Evolutionary conservation across 2,797 vertebrate species (phyloP), one percentile per base, ranked within the genome.

Genomic region (Remorina albescens): DNA sequence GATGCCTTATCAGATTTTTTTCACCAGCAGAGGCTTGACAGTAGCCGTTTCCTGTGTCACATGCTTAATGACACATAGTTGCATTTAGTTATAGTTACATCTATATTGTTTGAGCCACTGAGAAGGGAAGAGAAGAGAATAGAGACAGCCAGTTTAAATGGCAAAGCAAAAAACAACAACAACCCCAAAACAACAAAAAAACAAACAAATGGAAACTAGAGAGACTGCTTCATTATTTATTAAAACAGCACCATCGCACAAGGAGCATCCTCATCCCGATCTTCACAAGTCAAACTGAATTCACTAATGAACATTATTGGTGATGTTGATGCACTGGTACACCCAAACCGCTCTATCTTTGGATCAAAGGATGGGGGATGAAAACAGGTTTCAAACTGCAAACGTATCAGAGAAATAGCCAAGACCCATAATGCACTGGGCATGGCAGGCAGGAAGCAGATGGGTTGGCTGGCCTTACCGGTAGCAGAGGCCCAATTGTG

Each of bases 391-490:
- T 79, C 67, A 83, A 78, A 80, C 50, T 59, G 79, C 30, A 2
- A 74, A 82, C 3, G 2, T 60, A 74, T 9, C 42, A 61, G 60
- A 84, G 58, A 70, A 75, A 78, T 51, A 81, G 26, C 25, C 68
- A 81, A 88, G 55, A 82, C 92, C 92, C 93, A 88, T 89, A 92
- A 88, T 91, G 91, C 91, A 86, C 65, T 2, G 53, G 87, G 87
- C 76, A 94, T 85, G 78, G 91, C 82, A 71, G 78, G 83, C 79
- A 77, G 84, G 78, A 92, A 91, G 92, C 96, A 97, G 96, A 95
- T 96, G 96, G 95, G 95, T 91, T 96, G 95, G 94, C 84, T 86
- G 80, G 86, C 82, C 85, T 84, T 90, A 79, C 77, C 88, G 93
- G 93, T 65, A 72, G 92, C 75, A 50, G 64, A 67, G 65, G 89